Percentiles rank a stretch among this genome's conserved stretches.
Evolutionary conservation across 1,140 invertebrate species (phyloP).

Genomic region (Drosophila murphyi): DNA sequence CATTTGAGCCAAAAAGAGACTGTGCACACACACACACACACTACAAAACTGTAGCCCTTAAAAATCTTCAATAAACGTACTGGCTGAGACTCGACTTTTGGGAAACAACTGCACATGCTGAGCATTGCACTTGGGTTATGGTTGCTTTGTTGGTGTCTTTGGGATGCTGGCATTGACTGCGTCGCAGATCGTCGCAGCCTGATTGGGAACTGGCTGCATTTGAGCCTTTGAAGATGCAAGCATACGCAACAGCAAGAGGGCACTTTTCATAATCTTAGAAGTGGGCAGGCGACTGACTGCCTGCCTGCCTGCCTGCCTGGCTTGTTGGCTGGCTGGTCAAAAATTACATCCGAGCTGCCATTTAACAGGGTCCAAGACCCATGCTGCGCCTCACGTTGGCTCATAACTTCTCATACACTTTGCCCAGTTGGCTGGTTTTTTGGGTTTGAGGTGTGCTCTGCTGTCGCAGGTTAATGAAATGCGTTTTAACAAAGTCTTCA

Average conservation of each 20-base stretch:
- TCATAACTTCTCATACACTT: conserved; percentile 45
- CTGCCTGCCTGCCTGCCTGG: too few species aligned
- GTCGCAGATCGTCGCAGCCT: conserved; percentile 56
- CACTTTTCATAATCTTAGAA: conserved; percentile 81
- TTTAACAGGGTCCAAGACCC: conserved; percentile 22
- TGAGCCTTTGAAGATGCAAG: conserved; percentile 67
- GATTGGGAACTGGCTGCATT: conserved; percentile 61
- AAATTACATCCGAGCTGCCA: conserved; percentile 29
- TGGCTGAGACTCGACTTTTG: conserved; percentile 33
- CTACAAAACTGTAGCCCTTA: conserved; percentile 36
- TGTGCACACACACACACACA: conserved; percentile 32
- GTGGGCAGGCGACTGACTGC: conserved; percentile 29
- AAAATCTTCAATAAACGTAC: conserved; percentile 35
- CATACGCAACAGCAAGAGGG: conserved; percentile 51
- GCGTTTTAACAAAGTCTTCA: conserved; percentile 70
- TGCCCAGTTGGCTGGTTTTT: conserved; percentile 9
- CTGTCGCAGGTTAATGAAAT: conserved; percentile 79
- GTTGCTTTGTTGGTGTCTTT: conserved; percentile 27
- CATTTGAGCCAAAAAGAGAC: conserved; percentile 56
- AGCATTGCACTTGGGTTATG: conserved; percentile 65
- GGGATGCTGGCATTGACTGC: conserved; percentile 14
- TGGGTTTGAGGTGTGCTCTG: neutral
- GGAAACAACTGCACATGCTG: conserved; percentile 64
- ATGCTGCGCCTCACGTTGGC: conserved; percentile 57
- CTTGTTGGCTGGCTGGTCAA: conserved; percentile 10